These are phyloP conservation scores for Hypena proboscidalis DNA, from an alignment of 2,888 invertebrate species.

Conservation along the genomic window DNA sequence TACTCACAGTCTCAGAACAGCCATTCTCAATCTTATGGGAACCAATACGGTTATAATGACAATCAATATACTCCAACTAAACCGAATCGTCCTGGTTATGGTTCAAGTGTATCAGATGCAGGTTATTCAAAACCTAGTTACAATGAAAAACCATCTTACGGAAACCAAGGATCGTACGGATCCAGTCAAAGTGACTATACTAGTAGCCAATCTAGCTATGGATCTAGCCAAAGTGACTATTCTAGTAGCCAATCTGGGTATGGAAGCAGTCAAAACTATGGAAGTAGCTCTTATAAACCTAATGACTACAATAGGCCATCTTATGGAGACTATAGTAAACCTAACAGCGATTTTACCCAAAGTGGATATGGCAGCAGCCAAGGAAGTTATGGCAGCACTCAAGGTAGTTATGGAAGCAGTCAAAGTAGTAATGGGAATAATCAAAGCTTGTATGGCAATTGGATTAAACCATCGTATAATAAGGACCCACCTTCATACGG, in stretches of 20 bases:
- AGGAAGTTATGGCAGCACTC: constrained; percentile 24
- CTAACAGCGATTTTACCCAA: constrained; percentile 18
- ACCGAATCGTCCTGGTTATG: constrained; percentile 27
- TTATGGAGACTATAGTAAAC: neutral
- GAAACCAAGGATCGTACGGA: constrained; percentile 1
- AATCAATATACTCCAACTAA: constrained; percentile 11
- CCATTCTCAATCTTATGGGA: constrained; percentile 41
- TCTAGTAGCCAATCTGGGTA: constrained; percentile 8
- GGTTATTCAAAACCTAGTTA: constrained; percentile 23
- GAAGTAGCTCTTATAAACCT: constrained; percentile 9
- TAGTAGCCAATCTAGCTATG: no score
- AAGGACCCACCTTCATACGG: no score
- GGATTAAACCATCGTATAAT: no score
- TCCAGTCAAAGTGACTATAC: constrained; percentile 6
- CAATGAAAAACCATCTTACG: constrained; percentile 11
- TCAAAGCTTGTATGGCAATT: no score
- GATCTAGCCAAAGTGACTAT: constrained; percentile 1
- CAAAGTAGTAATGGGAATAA: no score
- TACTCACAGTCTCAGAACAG: constrained; percentile 51
- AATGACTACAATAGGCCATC: constrained; percentile 8
- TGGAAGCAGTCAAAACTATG: constrained; percentile 6
- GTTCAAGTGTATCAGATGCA: constrained; percentile 14
- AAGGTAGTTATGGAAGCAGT: constrained; percentile 11
- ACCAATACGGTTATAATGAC: constrained; percentile 36
- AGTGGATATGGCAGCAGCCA: constrained; percentile 5